phyloP scores from a whole-genome alignment of 2,888 invertebrate species.

The Hetaerina titia region DNA sequence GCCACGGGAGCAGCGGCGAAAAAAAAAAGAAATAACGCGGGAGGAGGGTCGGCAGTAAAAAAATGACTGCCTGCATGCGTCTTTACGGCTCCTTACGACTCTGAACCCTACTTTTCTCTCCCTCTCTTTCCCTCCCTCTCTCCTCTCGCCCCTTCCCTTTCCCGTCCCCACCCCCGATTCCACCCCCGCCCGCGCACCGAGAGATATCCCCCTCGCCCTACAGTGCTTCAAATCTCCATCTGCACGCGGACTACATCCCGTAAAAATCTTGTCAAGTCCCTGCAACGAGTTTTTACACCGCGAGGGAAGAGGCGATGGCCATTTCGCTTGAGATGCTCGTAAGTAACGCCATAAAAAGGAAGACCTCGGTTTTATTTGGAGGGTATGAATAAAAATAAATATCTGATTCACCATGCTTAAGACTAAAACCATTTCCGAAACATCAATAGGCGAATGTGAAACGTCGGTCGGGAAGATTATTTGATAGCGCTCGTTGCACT shows the following conservation, averaged over 20 bases:
- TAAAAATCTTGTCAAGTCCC: slow-evolving; percentile 40
- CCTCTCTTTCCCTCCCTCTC: background rate
- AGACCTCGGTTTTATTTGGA: background rate
- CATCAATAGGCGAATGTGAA: background rate
- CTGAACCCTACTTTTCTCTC: slow-evolving; percentile 44
- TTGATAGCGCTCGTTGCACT: background rate
- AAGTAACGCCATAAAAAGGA: slow-evolving; percentile 25
- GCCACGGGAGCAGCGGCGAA: slow-evolving; percentile 35
- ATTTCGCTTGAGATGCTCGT: background rate
- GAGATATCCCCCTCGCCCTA: background rate
- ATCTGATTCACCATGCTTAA: background rate
- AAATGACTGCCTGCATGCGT: slow-evolving; percentile 65
- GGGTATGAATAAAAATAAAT: slow-evolving; percentile 28
- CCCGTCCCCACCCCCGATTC: background rate
- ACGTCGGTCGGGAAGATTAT: background rate
- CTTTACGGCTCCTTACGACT: slow-evolving; percentile 63
- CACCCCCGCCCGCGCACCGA: background rate
- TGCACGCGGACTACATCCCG: slow-evolving; percentile 62
- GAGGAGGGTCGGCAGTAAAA: slow-evolving; percentile 62
- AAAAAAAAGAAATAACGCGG: slow-evolving; percentile 40
- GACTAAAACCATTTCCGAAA: background rate
- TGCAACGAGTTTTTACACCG: background rate
- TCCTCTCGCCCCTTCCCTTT: background rate
- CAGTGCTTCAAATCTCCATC: slow-evolving; percentile 44
- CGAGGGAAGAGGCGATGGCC: background rate